phyloP scores from a whole-genome alignment of 2,797 vertebrate genomes.

The Hydrolagus colliei region DNA sequence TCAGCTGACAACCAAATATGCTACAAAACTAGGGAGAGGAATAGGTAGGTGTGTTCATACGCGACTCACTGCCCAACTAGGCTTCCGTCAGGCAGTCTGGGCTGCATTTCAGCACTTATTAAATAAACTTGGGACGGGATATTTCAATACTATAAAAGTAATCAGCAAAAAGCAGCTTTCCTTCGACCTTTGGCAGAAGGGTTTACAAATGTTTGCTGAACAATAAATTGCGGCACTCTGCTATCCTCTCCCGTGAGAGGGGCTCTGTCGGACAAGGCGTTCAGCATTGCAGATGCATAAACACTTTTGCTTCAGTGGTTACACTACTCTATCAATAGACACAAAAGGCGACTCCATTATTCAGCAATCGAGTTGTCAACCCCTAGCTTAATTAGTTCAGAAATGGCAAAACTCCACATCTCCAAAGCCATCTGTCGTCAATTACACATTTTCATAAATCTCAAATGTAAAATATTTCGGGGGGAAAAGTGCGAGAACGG shows the following conservation, averaged over 20 bases:
- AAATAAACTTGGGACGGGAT: not conserved
- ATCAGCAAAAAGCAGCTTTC: not conserved
- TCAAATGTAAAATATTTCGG: constrained; percentile 15
- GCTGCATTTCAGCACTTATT: not conserved
- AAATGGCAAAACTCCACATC: not conserved
- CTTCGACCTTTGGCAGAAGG: not conserved
- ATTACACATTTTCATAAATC: constrained; percentile 7
- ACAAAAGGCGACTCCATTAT: not conserved
- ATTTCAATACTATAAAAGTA: not conserved
- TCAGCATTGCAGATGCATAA: not conserved
- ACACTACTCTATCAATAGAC: not conserved
- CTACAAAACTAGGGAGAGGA: not conserved
- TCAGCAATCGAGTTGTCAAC: not conserved
- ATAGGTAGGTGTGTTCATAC: no score
- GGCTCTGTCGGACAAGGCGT: not conserved
- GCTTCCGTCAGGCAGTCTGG: not conserved
- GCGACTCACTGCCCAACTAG: not conserved
- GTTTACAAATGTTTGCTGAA: not conserved
- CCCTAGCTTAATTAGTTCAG: not conserved
- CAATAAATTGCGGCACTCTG: not conserved
- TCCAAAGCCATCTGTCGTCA: not conserved
- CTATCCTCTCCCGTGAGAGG: not conserved
- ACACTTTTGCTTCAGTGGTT: not conserved
- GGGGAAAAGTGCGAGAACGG: not conserved
- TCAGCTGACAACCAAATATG: not conserved